Conservation (phyloP, 2,888 invertebrate species). For the Agrochola lota region DNA sequence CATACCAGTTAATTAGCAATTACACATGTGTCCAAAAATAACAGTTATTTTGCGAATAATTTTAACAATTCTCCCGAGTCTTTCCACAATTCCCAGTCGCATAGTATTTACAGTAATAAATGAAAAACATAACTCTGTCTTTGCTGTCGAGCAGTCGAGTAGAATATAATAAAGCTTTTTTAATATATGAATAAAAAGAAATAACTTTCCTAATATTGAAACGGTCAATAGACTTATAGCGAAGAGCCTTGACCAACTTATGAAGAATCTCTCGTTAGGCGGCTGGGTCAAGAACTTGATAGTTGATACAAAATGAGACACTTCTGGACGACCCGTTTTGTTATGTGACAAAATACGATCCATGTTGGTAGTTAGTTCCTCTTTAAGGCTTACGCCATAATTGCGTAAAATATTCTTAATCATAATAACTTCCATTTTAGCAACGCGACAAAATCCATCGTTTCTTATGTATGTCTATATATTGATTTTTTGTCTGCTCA, state of each 20-base stretch:
- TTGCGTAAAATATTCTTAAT: not conserved
- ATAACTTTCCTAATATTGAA: not conserved
- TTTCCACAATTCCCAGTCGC: not conserved
- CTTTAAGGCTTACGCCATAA: not conserved
- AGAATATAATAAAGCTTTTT: not conserved
- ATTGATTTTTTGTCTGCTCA: not conserved
- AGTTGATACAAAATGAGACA: constrained; percentile 23
- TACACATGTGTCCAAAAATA: constrained; percentile 1
- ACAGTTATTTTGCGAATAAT: constrained; percentile 22
- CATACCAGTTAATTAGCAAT: constrained; percentile 25
- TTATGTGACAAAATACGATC: not conserved
- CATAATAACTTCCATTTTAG: not conserved
- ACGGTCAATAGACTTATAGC: not conserved
- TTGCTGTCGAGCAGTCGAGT: not conserved
- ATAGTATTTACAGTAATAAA: constrained; percentile 2
- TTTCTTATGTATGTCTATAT: not conserved
- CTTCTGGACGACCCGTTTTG: constrained; percentile 1
- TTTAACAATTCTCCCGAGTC: constrained; percentile 10
- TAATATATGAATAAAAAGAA: not conserved
- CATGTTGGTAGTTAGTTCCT: too few relatives aligned
- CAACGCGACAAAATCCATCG: not conserved
- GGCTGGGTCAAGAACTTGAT: constrained; percentile 31
- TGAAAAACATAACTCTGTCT: not conserved
- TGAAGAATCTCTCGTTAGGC: constrained; percentile 35
- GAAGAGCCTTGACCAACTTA: constrained; percentile 35